Conservation (phyloP, 2,888 invertebrate species). For the Anodontia alba region DNA sequence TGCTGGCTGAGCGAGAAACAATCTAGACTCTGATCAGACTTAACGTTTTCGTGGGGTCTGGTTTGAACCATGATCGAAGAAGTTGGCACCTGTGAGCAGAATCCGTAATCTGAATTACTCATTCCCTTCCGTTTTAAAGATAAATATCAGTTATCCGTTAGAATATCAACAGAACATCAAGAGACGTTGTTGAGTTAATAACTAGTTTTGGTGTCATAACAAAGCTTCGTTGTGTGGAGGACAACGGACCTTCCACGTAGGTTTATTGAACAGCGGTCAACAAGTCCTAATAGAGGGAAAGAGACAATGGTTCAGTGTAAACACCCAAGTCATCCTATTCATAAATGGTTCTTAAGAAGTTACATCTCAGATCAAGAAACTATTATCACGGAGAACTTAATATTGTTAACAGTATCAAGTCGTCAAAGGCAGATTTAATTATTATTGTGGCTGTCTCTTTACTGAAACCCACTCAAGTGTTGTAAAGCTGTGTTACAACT, state of each 20-base stretch:
- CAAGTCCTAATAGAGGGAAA: not conserved
- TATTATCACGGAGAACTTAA: not conserved
- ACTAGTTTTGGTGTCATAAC: not conserved
- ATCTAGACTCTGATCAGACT: no score
- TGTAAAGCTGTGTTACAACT: constrained; percentile 3
- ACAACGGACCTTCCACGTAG: constrained; percentile 2
- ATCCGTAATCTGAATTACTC: no score
- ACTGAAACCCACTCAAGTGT: not conserved
- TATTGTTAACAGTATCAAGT: constrained; percentile 1
- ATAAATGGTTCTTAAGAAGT: not conserved
- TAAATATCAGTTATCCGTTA: no score
- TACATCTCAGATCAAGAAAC: constrained; percentile 10
- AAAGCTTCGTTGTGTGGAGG: not conserved
- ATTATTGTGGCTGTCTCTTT: not conserved
- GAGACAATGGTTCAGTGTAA: not conserved
- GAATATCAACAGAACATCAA: no score
- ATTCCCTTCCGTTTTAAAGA: no score
- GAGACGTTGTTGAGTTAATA: not conserved
- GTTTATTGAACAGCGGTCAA: not conserved
- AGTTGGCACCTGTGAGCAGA: no score
- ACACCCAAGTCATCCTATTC: not conserved
- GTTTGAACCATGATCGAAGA: no score
- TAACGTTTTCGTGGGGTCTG: no score
- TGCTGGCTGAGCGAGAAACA: no score
- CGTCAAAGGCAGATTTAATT: constrained; percentile 5